These are phyloP conservation scores for Stomatorhinus ivindoensis DNA, from an alignment of 2,113 vertebrate species.

Conservation along the genomic window DNA sequence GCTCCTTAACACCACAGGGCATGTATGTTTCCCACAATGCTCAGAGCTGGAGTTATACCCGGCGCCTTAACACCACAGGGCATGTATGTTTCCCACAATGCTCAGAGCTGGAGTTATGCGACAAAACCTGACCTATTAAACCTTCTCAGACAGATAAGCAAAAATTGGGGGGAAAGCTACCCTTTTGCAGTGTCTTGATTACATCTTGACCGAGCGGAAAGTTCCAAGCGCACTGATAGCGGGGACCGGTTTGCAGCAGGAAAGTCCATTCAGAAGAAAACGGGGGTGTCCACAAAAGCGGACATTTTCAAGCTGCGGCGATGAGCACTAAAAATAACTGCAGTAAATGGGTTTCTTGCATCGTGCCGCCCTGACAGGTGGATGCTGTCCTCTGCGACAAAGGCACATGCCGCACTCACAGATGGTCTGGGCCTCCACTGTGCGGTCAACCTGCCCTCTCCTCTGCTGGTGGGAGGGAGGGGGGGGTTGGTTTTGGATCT, in stretches of 20 bases:
- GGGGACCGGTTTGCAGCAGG: not conserved
- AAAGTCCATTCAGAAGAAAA: not conserved
- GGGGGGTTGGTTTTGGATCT: not conserved
- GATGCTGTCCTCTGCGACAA: not conserved
- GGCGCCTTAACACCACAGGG: not conserved
- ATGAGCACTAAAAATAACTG: not conserved
- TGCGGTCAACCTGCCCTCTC: not conserved
- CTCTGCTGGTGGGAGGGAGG: not conserved
- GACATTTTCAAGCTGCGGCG: not conserved
- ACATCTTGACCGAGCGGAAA: not conserved
- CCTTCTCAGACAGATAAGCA: not conserved
- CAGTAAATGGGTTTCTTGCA: not conserved
- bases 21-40: not conserved
- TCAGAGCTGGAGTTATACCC: not conserved
- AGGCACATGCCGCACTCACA: not conserved
- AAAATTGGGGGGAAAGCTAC: not conserved
- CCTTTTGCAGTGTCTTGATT: not conserved
- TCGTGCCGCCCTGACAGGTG: not conserved
- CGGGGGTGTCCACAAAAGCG: not conserved
- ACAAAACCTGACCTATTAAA: not conserved
- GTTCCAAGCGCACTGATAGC: not conserved
- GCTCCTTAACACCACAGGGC: not conserved
- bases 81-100: not conserved
- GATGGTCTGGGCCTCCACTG: not conserved
- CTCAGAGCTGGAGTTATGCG: not conserved